phyloP scores from a whole-genome alignment of 2,888 invertebrate genomes.

The Cacoxenus indagator region DNA sequence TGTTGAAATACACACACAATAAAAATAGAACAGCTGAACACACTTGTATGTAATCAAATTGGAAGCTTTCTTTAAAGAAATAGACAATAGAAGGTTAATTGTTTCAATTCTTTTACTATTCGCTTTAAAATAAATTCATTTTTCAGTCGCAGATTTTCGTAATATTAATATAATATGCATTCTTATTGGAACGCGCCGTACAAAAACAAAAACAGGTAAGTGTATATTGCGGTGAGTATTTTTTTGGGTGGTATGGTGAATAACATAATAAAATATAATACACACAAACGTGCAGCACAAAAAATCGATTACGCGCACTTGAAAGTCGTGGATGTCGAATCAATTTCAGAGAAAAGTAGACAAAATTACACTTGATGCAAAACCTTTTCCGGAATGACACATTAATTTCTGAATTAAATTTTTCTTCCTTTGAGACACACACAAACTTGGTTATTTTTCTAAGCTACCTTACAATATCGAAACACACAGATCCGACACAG shows the following conservation, averaged over 20 bases:
- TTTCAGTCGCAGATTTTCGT: background rate
- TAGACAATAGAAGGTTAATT: no score
- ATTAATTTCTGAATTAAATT: background rate
- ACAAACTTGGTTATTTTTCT: background rate
- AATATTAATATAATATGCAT: constrained; percentile 1
- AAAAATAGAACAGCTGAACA: background rate
- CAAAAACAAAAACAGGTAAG: background rate
- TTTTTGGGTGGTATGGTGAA: constrained; percentile 13
- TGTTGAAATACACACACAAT: constrained; percentile 5
- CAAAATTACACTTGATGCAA: background rate
- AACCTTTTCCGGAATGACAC: background rate
- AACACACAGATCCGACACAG: constrained; percentile 12
- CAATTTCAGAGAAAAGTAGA: background rate
- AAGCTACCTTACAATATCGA: background rate
- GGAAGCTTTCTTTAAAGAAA: no score
- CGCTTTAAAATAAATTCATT: background rate
- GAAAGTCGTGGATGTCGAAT: background rate
- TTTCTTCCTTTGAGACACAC: background rate
- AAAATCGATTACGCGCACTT: constrained; percentile 21
- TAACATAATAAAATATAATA: constrained; percentile 6
- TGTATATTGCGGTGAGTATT: background rate
- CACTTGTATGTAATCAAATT: constrained; percentile 1
- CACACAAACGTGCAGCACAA: constrained; percentile 4
- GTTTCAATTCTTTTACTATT: background rate
- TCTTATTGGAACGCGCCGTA: constrained; percentile 6